phyloP scores from a whole-genome alignment of 2,888 invertebrate species.

The Congeria kusceri region DNA sequence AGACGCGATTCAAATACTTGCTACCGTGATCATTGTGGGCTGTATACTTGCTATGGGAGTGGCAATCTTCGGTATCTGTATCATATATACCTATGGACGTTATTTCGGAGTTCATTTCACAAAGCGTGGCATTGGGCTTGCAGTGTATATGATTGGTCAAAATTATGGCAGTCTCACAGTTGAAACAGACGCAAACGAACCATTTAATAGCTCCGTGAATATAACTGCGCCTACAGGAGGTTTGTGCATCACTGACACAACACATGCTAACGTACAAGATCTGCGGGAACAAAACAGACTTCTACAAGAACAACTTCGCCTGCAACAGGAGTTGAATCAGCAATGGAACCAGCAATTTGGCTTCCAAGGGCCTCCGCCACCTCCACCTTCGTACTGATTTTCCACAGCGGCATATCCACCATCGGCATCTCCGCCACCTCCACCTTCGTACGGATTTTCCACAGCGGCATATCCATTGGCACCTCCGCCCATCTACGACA shows the following conservation, averaged over 20 bases:
- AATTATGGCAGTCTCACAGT: no score
- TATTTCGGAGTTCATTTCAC: constrained; percentile 5
- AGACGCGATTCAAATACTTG: constrained; percentile 1
- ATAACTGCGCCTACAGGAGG: not conserved
- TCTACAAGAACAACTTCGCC: constrained; percentile 30
- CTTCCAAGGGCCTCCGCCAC: constrained; percentile 7
- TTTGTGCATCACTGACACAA: not conserved
- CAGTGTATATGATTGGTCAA: no score
- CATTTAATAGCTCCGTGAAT: no score
- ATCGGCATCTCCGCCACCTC: constrained; percentile 20
- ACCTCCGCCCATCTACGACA: constrained; percentile 21
- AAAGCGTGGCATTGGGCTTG: not conserved
- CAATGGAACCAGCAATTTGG: constrained; percentile 31
- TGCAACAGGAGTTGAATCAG: constrained; percentile 16
- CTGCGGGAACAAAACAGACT: constrained; percentile 9
- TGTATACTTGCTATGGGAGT: constrained; percentile 2
- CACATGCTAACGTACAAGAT: no score
- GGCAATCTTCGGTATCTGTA: not conserved
- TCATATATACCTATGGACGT: constrained; percentile 9
- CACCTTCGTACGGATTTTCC: constrained; percentile 3
- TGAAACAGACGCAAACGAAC: no score
- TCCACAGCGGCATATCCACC: constrained; percentile 8
- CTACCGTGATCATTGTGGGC: constrained; percentile 8
- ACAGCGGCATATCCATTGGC: not conserved
- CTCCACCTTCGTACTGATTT: constrained; percentile 8